Base-by-base conservation (phyloP, 2,888 invertebrate genomes). In the Drosophila histrio region DNA sequence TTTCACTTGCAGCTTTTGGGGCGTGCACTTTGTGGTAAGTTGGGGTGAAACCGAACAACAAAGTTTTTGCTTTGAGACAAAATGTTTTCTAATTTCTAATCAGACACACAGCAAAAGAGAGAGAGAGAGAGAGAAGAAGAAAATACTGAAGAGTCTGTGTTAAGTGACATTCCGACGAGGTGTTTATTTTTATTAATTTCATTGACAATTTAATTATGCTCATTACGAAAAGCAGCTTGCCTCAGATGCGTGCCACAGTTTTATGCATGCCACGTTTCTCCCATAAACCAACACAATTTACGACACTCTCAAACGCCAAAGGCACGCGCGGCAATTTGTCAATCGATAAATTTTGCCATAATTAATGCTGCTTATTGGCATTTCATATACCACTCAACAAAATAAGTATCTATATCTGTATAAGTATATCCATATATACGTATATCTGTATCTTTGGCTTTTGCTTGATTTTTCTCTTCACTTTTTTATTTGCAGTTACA, bases 401-500 rank as follows among this genome's bases (percentile, higher is more conserved):
- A 32, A 58, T 24, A 34, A 43, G 49, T 47, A 36, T 52, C 24
- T 26, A 3, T 13, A 34, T 57, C 15, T 39, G 34, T 34, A 36
- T 44, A 44, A 30, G 17, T 60, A 44, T 30, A 44, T 26, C 4
- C 26, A 21, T 34, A 36, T 24, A 11, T 17, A 5, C 17, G 15
- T 49, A n/a, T 41, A 4, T 36, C 5, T 28, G 21, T 36, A 46
- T 32, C 4, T 22, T 58, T 59, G 63, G 50, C 52, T 52, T 54
- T 43, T 24, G 43, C 28, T 49, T 70, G 44, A 65, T 21, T 56
- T 49, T 39, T 69, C 19, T 59, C 19, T 52, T 9, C 24, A 47
- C n/a, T n/a, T 58, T 75, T 83, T 66, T 79, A 80, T 87, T 95
- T 95, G 30, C 95, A 98, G 98, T 98, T 93, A 98, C 98, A 89